Evolutionary conservation across 2,797 vertebrate species (phyloP).

Genomic region (Cossypha niveicapilla): DNA sequence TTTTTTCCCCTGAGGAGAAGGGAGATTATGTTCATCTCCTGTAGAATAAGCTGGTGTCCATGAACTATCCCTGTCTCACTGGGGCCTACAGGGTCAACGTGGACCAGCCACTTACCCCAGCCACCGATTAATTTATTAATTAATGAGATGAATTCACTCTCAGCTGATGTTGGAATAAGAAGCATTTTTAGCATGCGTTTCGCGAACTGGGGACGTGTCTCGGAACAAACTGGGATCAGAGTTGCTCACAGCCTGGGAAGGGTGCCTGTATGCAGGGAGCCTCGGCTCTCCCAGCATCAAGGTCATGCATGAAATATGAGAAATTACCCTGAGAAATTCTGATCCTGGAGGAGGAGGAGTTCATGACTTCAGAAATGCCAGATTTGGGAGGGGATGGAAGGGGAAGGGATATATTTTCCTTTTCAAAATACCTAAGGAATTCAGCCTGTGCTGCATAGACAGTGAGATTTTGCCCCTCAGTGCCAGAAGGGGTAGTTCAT

Average conservation of each 20-base stretch:
- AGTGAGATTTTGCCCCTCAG: neutral
- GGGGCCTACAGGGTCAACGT: neutral
- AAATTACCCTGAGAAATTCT: constrained; percentile 51
- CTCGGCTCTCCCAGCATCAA: neutral
- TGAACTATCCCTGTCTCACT: neutral
- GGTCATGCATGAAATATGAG: constrained; percentile 59
- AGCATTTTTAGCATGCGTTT: neutral
- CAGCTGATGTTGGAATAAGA: neutral
- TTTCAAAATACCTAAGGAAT: constrained; percentile 58
- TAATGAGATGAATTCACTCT: neutral
- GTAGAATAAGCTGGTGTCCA: neutral
- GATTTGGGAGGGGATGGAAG: constrained; percentile 57
- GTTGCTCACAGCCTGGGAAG: neutral
- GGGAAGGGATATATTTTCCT: constrained; percentile 39
- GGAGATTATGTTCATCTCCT: neutral
- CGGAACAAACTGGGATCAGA: neutral
- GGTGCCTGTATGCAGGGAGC: neutral
- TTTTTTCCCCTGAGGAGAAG: neutral
- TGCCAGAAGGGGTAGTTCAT: neutral
- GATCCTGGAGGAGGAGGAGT: constrained; percentile 54
- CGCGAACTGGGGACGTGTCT: rapidly evolving
- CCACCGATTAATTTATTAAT: neutral
- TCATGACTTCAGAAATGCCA: constrained; percentile 67
- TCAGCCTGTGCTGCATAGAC: neutral
- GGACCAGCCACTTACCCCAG: neutral